phyloP scores from a whole-genome alignment of 2,797 vertebrate species.

The Sebastes minor region DNA sequence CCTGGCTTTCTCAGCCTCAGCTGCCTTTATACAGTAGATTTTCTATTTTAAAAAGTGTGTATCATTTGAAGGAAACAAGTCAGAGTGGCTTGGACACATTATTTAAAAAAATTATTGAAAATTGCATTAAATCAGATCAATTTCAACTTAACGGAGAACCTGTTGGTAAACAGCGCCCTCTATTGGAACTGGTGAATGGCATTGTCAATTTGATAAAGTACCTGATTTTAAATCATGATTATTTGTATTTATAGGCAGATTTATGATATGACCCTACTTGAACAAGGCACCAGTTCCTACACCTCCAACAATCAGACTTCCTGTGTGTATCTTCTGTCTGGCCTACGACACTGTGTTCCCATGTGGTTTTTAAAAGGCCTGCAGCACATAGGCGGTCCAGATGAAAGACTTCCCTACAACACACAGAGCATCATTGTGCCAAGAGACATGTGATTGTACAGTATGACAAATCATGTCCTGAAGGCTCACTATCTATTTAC shows the following conservation, averaged over 20 bases:
- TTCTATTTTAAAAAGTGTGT: neutral
- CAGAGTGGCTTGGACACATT: neutral
- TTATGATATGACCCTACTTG: neutral
- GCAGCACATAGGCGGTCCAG: neutral
- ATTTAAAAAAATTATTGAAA: neutral
- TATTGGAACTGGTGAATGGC: slow-evolving; percentile 31
- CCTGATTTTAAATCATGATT: neutral
- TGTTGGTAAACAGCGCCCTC: slow-evolving; percentile 1
- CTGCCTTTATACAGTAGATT: neutral
- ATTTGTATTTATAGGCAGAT: neutral
- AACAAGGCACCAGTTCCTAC: neutral
- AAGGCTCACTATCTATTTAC: neutral
- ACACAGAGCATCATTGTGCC: neutral
- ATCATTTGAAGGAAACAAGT: neutral
- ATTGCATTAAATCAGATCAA: neutral
- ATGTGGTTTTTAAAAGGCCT: neutral
- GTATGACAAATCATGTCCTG: neutral
- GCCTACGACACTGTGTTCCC: neutral
- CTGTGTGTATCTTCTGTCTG: neutral
- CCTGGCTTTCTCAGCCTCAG: neutral
- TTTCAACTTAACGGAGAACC: neutral
- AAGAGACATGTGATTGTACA: neutral
- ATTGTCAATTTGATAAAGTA: neutral
- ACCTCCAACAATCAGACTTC: neutral
- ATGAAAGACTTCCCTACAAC: neutral